Base-by-base conservation (phyloP, 1,140 invertebrate genomes). In the Periplaneta americana region DNA sequence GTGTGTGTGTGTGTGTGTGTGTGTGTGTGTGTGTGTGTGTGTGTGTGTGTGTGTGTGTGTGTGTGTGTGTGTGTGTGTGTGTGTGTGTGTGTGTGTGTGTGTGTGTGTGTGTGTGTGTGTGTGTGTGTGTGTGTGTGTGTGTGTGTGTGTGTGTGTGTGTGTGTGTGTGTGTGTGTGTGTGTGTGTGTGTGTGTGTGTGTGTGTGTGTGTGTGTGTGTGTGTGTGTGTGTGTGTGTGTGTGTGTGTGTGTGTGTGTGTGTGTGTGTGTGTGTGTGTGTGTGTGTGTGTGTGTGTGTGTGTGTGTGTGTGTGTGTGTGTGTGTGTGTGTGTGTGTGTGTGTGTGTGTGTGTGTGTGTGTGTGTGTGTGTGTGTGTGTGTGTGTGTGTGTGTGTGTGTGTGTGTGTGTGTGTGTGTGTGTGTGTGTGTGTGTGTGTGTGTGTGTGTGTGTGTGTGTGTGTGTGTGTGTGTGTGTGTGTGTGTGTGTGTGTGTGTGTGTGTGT, bases 61-160 rank as follows among this genome's bases (percentile, higher is more conserved):
- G n/a, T 89, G 88, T 86, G 84, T 87, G 75, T 81, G 82, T 82
- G 82, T 81, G 80, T 82, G 82, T 81, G 82, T 82, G 82, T 81
- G 82, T 82, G 82, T 83, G 87, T 88, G n/a, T 89, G 88, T 86
- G 84, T 87, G 75, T 76, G 75, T 76, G 11, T 76, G 75, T 76
- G 75, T 76, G 75, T 76, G 75, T 76, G 75, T 76, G 11, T 76
- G 75, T 76, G 75, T 76, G 75, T 76, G 75, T 76, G 75, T 76
- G 11, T 76, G 75, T 76, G 75, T 76, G 75, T 76, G 75, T 76
- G 75, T 76, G 11, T 76, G 75, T 76, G 75, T 76, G 75, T 76
- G 75, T 76, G 75, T 76, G 75, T 76, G 75, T 76, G 75, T 76
- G 75, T 76, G 75, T 76, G 11, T 76, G 75, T 76, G 75, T 76